These are phyloP conservation scores for Cyclina sinensis DNA, from an alignment of 1,140 invertebrate species.

Conservation along the genomic window DNA sequence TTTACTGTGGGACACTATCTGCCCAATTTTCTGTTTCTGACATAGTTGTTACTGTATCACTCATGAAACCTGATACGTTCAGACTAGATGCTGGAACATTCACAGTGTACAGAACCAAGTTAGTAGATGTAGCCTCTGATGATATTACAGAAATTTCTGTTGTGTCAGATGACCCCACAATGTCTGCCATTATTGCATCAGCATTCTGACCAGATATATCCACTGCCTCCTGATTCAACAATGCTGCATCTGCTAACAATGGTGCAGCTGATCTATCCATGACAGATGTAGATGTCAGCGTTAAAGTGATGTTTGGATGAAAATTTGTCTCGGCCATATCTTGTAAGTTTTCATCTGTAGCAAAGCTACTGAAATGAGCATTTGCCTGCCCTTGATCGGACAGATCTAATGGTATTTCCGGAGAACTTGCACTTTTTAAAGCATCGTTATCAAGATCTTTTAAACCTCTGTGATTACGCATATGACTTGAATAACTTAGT, in stretches of 20 bases:
- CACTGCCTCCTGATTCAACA: slow-evolving; percentile 4
- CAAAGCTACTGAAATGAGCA: neutral
- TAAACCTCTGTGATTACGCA: slow-evolving; percentile 35
- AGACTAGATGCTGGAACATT: neutral
- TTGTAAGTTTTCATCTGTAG: neutral
- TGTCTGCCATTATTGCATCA: slow-evolving; percentile 46
- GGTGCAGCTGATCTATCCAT: neutral
- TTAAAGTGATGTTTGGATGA: neutral
- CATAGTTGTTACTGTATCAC: neutral
- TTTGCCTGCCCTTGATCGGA: neutral
- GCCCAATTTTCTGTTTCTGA: slow-evolving; percentile 21
- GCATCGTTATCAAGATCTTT: neutral
- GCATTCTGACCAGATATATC: slow-evolving; percentile 45
- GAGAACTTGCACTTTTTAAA: neutral
- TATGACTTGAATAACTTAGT: slow-evolving; percentile 51
- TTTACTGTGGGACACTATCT: neutral
- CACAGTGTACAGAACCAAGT: slow-evolving; percentile 44
- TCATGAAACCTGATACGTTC: slow-evolving; percentile 2
- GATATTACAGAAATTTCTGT: slow-evolving; percentile 40
- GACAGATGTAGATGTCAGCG: neutral
- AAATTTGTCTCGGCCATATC: neutral
- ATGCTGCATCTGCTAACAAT: slow-evolving; percentile 27
- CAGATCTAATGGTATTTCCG: neutral
- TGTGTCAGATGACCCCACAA: slow-evolving; percentile 29
- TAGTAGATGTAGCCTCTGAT: neutral